A percentile compares a stretch with the other conserved stretches of the same genome.
Conservation (phyloP, 2,797 vertebrate genomes). For the Peromyscus aztecus region DNA sequence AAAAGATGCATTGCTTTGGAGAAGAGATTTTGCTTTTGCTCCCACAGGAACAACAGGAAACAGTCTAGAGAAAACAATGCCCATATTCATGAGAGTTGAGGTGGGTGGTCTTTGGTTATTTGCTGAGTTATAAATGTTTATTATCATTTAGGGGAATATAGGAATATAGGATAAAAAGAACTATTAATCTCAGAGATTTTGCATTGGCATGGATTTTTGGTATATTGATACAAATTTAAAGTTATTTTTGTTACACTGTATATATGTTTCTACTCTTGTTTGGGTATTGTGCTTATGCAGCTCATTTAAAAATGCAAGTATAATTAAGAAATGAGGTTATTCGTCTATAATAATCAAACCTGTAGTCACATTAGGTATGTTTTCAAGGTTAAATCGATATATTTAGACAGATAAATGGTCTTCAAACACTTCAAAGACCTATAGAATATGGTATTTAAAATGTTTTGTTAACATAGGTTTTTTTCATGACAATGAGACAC, state of each 20-base stretch:
- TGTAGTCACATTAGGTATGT: neutral
- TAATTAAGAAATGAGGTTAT: neutral
- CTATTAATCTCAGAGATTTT: neutral
- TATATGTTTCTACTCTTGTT: neutral
- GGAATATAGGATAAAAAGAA: neutral
- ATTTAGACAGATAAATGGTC: neutral
- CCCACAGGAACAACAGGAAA: neutral
- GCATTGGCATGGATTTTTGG: neutral
- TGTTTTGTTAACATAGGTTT: neutral
- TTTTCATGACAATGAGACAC: neutral
- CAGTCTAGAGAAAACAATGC: neutral
- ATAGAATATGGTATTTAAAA: neutral
- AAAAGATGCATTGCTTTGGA: neutral
- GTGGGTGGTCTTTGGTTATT: neutral
- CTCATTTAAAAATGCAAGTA: neutral
- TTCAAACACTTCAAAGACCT: neutral
- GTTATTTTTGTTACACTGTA: neutral
- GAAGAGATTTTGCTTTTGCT: neutral
- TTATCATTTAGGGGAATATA: neutral
- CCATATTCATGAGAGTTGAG: neutral
- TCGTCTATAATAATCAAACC: neutral
- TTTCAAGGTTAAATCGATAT: neutral
- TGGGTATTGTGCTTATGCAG: neutral
- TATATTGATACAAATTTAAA: neutral
- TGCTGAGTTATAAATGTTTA: neutral